Conservation (phyloP, 30 jellyfish, hydroid and myxozoan species). For the Hydractinia symbiolongicarpus region DNA sequence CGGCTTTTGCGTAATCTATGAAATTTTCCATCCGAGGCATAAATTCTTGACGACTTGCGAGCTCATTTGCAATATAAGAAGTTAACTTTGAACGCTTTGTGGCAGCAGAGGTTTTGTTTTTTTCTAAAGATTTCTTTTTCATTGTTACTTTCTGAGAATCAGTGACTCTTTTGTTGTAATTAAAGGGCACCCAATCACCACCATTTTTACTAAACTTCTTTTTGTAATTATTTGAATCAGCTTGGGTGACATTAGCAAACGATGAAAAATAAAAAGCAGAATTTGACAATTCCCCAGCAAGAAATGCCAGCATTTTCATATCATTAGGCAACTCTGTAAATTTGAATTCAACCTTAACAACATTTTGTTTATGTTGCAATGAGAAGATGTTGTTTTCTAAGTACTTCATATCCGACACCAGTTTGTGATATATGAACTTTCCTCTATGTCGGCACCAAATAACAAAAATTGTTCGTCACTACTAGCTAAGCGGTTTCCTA, state of each 20-base stretch:
- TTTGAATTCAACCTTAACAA: not conserved
- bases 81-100: too few species aligned
- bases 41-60: not conserved
- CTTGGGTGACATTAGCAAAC: not conserved
- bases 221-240: not conserved
- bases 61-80: too few species aligned
- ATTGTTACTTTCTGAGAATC: not conserved
- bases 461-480: not conserved
- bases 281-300: slow-evolving; percentile 16
- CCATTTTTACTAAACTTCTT: not conserved
- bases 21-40: not conserved
- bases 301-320: slow-evolving; percentile 6
- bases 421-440: not conserved
- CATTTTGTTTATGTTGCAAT: not conserved
- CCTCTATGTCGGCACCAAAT: not conserved
- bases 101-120: too few species aligned
- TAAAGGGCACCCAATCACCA: not conserved
- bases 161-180: not conserved
- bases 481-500: not conserved
- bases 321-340: not conserved
- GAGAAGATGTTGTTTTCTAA: not conserved
- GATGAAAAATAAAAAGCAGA: not conserved
- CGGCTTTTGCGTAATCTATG: not conserved
- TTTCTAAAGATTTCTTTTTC: not conserved
- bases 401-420: not conserved